A percentile compares a stretch with the other conserved stretches of the same genome.
Conservation (phyloP, 2,797 vertebrate species). For the Parauchenoglanis ngamensis region DNA sequence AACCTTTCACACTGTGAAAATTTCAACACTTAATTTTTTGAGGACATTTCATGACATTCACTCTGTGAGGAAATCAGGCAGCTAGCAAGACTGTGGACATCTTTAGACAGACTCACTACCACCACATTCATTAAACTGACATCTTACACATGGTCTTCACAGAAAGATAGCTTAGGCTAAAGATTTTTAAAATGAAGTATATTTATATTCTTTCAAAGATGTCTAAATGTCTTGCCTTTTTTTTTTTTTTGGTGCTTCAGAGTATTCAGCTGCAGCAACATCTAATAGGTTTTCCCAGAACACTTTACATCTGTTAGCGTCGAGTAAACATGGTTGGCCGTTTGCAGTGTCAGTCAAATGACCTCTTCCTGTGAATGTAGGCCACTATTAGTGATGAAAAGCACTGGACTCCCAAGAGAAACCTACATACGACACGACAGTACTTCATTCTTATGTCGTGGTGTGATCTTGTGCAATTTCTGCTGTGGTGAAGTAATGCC, state of each 20-base stretch:
- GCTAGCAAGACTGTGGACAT: background rate
- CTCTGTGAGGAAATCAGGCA: background rate
- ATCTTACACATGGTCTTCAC: background rate
- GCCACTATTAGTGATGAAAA: conserved; percentile 5
- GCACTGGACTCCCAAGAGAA: background rate
- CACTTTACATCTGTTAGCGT: conserved; percentile 12
- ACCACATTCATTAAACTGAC: background rate
- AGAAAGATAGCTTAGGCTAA: background rate
- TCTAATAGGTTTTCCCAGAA: background rate
- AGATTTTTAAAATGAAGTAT: background rate
- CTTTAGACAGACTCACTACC: background rate
- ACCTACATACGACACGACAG: background rate
- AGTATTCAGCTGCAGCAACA: background rate
- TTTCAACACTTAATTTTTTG: background rate
- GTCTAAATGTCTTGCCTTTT: background rate
- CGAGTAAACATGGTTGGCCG: background rate
- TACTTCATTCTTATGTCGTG: background rate
- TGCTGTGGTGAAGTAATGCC: background rate
- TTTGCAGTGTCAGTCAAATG: background rate
- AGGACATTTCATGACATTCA: background rate
- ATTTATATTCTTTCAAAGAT: background rate
- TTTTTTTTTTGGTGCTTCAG: background rate
- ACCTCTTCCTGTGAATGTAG: background rate
- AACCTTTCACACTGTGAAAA: background rate
- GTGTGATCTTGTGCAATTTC: background rate